A percentile compares a stretch with the other conserved stretches of the same genome.
Evolutionary conservation across 2,797 vertebrate genomes (phyloP).

Genomic region (Aphelocoma californica): DNA sequence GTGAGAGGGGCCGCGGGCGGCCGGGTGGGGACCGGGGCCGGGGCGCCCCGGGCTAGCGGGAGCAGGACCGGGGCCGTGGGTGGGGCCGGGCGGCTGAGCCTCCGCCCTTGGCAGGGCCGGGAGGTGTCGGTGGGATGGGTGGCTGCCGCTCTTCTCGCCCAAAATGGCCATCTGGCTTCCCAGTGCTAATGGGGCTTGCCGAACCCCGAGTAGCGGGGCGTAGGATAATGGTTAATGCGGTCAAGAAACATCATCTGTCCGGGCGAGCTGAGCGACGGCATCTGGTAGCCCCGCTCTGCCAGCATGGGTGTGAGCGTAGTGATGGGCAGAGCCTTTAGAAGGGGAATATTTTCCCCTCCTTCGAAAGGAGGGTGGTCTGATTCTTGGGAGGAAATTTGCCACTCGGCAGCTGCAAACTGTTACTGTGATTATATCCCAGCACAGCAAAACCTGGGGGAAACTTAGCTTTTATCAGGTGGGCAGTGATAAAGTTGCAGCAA

Average conservation of each 20-base stretch:
- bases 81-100: neutral
- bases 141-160: neutral
- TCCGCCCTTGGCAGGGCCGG: neutral
- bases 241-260: rapidly evolving
- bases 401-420: rapidly evolving
- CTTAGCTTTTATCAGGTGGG: neutral
- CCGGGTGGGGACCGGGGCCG: neutral
- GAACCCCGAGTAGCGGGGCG: rapidly evolving
- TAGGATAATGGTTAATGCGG: rapidly evolving
- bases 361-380: rapidly evolving
- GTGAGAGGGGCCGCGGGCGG: neutral
- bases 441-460: rapidly evolving
- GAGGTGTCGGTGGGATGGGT: neutral
- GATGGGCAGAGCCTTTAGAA: neutral
- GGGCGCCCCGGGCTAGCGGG: neutral
- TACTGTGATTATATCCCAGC: neutral
- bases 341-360: rapidly evolving
- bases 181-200: neutral
- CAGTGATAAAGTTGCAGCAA: neutral
- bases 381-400: neutral
- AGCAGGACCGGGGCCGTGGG: neutral
- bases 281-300: neutral
- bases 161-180: neutral
- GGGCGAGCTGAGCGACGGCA: neutral
- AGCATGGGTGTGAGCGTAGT: rapidly evolving